A percentile compares a stretch with the other conserved stretches of the same genome.
phyloP scores from a whole-genome alignment of 2,113 vertebrate species.

The Hydrochoerus hydrochaeris region DNA sequence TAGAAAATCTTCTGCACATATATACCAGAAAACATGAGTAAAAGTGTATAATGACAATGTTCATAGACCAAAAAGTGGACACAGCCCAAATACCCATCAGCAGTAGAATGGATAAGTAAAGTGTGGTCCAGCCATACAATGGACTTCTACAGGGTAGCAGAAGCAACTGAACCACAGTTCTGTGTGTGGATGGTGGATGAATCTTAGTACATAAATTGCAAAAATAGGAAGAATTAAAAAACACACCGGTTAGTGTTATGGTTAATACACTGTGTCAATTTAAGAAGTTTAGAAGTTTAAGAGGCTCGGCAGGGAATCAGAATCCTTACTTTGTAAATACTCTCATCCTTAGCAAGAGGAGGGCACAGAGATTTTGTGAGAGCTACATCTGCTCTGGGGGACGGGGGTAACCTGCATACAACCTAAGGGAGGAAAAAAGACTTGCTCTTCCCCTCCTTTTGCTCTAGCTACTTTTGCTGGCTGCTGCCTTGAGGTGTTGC shows the following conservation, averaged over 20 bases:
- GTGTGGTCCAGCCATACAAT: not conserved
- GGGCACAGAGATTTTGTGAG: no score
- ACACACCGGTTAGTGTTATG: not conserved
- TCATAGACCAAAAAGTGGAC: not conserved
- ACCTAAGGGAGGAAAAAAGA: no score
- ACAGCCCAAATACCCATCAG: not conserved
- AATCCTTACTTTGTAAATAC: no score
- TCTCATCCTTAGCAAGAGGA: no score
- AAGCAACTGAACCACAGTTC: not conserved
- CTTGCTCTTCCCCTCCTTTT: no score
- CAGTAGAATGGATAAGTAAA: not conserved
- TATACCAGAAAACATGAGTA: not conserved
- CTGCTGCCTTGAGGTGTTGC: no score
- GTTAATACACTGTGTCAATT: no score
- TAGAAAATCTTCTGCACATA: not conserved
- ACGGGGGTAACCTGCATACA: no score
- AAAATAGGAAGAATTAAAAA: conserved; percentile 16
- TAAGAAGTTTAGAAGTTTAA: no score
- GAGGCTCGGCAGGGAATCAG: no score
- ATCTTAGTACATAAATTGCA: conserved; percentile 3
- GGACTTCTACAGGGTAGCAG: not conserved
- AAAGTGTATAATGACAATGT: not conserved
- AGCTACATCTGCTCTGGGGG: no score
- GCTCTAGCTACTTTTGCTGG: no score
- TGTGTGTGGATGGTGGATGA: not conserved